These are phyloP conservation scores for Drosophila rellima DNA, from an alignment of 2,888 invertebrate species.

Conservation along the genomic window DNA sequence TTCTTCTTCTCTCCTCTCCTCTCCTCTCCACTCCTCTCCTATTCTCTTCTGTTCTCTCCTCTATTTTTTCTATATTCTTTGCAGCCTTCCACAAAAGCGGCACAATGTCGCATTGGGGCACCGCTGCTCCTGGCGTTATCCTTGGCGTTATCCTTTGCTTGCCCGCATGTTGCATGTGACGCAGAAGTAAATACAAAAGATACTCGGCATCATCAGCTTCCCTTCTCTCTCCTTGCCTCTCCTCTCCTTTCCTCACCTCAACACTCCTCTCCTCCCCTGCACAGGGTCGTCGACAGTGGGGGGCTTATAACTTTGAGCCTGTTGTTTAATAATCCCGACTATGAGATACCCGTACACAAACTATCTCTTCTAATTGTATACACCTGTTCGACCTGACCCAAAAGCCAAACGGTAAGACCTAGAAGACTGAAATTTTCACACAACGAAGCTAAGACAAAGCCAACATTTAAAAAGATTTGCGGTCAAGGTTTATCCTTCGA, in stretches of 20 bases:
- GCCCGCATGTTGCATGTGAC: constrained; percentile 51
- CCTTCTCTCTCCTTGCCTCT: constrained; percentile 13
- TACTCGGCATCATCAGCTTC: constrained; percentile 58
- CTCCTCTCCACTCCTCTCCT: not conserved
- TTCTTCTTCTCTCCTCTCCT: constrained; percentile 3
- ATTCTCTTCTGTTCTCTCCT: not conserved
- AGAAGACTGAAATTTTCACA: too few species aligned
- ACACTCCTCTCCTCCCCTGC: constrained; percentile 5
- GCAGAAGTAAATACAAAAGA: constrained; percentile 77
- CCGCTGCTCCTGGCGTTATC: constrained; percentile 30
- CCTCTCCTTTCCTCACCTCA: too few species aligned
- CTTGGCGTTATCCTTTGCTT: constrained; percentile 27
- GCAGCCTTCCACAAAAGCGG: not conserved
- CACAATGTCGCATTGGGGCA: constrained; percentile 20
- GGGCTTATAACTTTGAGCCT: constrained; percentile 1
- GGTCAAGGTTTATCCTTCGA: too few species aligned
- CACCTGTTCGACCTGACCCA: too few species aligned
- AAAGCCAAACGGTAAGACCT: too few species aligned
- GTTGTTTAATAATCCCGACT: too few species aligned
- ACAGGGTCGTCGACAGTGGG: constrained; percentile 48
- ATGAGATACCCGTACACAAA: too few species aligned
- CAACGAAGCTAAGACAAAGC: too few species aligned
- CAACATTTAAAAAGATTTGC: too few species aligned
- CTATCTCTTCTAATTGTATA: too few species aligned
- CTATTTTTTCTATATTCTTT: not conserved